Evolutionary conservation across 2,888 invertebrate species (phyloP).

Genomic region (Dicycla oo): DNA sequence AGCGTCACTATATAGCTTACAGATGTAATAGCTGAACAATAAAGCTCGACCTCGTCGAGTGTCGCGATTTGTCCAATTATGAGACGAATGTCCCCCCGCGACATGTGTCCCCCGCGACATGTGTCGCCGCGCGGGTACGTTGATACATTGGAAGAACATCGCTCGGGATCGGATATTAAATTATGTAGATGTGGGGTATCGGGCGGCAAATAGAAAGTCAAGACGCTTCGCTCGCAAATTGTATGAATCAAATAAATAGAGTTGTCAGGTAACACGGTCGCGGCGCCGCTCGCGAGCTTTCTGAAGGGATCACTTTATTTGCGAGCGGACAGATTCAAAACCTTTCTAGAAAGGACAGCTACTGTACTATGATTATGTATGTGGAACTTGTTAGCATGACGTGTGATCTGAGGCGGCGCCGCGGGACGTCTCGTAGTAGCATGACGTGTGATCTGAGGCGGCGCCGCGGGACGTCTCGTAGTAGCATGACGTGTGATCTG

Average conservation of each 20-base stretch:
- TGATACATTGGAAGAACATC: constrained; percentile 18
- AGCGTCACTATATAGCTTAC: not conserved
- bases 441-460: too few relatives aligned
- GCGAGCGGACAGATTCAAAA: not conserved
- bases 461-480: too few relatives aligned
- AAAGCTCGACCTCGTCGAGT: constrained; percentile 7
- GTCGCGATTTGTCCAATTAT: constrained; percentile 37
- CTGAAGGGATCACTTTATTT: constrained; percentile 33
- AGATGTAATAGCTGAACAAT: not conserved
- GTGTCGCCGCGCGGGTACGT: constrained; percentile 14
- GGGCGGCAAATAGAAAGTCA: constrained; percentile 40
- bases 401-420: too few relatives aligned
- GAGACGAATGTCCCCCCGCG: constrained; percentile 30
- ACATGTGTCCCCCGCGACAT: constrained; percentile 23
- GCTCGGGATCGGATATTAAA: constrained; percentile 38
- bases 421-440: too few relatives aligned
- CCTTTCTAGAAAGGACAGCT: not conserved
- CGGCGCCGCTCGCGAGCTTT: not conserved
- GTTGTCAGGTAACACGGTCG: constrained; percentile 5
- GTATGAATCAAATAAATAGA: constrained; percentile 43
- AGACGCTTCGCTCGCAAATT: constrained; percentile 35
- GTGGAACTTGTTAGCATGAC: not conserved
- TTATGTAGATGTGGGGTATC: constrained; percentile 38
- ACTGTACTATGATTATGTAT: not conserved
- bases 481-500: too few relatives aligned